Evolutionary conservation across 2,888 invertebrate species (phyloP).

Genomic region (Dasysyrphus tricinctus): DNA sequence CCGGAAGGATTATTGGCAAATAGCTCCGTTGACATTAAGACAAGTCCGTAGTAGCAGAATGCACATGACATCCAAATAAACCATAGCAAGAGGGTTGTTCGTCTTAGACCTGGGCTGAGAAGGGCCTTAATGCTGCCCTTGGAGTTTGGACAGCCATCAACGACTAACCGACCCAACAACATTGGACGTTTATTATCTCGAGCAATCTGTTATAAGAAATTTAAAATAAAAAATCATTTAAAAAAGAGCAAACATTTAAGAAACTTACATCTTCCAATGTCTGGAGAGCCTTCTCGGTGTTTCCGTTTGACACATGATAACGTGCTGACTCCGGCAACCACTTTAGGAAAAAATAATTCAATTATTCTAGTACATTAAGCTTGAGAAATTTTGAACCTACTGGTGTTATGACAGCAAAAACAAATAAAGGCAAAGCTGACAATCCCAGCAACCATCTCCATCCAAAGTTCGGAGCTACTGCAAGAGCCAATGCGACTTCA

Average conservation of each 20-base stretch:
- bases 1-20: constrained; percentile 84
- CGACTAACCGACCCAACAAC: constrained; percentile 92
- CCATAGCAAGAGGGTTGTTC: constrained; percentile 95
- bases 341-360: constrained; percentile 79
- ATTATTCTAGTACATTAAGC: background rate
- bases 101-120: constrained; percentile 90
- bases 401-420: constrained; percentile 92
- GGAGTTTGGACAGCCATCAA: constrained; percentile 87
- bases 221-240: constrained; percentile 14
- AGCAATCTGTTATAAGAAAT: constrained; percentile 86
- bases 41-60: constrained; percentile 97
- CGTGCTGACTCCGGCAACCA: constrained; percentile 97
- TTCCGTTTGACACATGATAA: constrained; percentile 93
- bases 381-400: constrained; percentile 84
- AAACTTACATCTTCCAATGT: constrained; percentile 89
- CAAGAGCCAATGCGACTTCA: constrained; percentile 94
- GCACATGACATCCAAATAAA: constrained; percentile 97
- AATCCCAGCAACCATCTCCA: constrained; percentile 96
- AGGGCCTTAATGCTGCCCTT: constrained; percentile 89
- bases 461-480: constrained; percentile 95
- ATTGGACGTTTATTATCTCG: constrained; percentile 94
- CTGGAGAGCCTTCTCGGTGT: constrained; percentile 92
- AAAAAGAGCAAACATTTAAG: background rate
- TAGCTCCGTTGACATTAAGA: constrained; percentile 96
- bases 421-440: constrained; percentile 93